Conservation (phyloP, 2,797 vertebrate genomes). For the Gorsachius magnificus region DNA sequence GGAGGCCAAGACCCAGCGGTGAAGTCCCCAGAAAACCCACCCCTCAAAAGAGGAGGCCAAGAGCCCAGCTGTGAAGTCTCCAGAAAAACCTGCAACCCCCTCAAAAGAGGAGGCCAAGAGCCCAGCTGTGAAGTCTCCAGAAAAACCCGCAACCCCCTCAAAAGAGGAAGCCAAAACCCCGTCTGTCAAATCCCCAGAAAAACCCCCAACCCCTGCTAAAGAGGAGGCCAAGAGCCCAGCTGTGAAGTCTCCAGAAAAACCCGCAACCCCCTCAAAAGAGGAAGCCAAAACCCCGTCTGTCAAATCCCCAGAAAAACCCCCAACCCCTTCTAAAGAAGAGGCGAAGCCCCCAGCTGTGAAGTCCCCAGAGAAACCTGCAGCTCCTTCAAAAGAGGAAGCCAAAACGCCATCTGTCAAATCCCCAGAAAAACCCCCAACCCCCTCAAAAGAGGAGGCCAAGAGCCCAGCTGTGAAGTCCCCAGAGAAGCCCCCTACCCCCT, state of each 20-base stretch:
- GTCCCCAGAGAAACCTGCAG: slow-evolving; percentile 37
- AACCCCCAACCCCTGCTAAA: neutral
- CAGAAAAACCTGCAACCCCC: neutral
- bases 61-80: neutral
- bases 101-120: slow-evolving; percentile 67
- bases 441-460: slow-evolving; percentile 56
- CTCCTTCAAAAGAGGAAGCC: neutral
- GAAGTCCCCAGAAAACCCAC: neutral
- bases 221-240: slow-evolving; percentile 46
- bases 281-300: slow-evolving; percentile 38
- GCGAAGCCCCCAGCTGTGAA: neutral
- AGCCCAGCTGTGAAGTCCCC: slow-evolving; percentile 40
- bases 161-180: slow-evolving; percentile 67
- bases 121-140: neutral
- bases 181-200: slow-evolving; percentile 19
- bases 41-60: slow-evolving; percentile 69
- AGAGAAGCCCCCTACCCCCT: neutral
- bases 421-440: neutral
- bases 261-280: slow-evolving; percentile 56
- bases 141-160: slow-evolving; percentile 19
- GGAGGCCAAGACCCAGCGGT: neutral
- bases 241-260: slow-evolving; percentile 8
- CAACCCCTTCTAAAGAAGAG: slow-evolving; percentile 52
- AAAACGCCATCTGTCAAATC: neutral
- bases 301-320: neutral